phyloP scores from a whole-genome alignment of 2,888 invertebrate genomes.

The Mallateleia sp. region DNA sequence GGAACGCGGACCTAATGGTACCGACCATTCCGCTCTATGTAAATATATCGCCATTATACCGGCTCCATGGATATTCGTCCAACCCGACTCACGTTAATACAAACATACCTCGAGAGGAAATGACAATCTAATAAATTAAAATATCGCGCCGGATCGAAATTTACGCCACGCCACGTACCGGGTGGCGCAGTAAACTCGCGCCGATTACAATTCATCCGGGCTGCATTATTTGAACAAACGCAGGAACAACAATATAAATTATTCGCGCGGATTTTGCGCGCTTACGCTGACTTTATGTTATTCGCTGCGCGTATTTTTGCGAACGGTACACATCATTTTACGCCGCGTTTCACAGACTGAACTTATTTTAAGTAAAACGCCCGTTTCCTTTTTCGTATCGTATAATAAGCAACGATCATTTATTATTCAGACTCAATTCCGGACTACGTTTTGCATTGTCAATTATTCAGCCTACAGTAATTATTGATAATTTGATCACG shows the following conservation, averaged over 20 bases:
- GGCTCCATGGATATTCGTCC: slow-evolving; percentile 55
- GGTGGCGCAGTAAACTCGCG: background rate
- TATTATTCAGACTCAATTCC: slow-evolving; percentile 50
- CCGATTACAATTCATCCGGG: slow-evolving; percentile 29
- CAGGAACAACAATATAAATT: slow-evolving; percentile 49
- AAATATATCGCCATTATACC: slow-evolving; percentile 50
- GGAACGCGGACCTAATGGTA: slow-evolving; percentile 57
- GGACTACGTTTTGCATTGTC: slow-evolving; percentile 5
- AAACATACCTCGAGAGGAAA: slow-evolving; percentile 51
- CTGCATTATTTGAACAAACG: slow-evolving; percentile 17
- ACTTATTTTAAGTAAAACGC: slow-evolving; percentile 45
- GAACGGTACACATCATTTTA: slow-evolving; percentile 50
- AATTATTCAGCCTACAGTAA: slow-evolving; percentile 17
- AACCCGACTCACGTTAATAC: slow-evolving; percentile 47
- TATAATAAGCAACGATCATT: slow-evolving; percentile 42
- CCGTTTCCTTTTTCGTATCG: slow-evolving; percentile 38
- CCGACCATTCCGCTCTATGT: slow-evolving; percentile 54
- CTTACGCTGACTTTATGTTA: slow-evolving; percentile 53
- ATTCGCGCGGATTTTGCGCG: slow-evolving; percentile 41
- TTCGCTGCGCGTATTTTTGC: slow-evolving; percentile 49
- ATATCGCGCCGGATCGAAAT: slow-evolving; percentile 3
- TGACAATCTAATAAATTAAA: slow-evolving; percentile 56
- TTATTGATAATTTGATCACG: slow-evolving; percentile 41
- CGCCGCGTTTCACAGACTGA: slow-evolving; percentile 21
- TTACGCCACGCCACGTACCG: background rate